Evolutionary conservation across 2,797 vertebrate genomes (phyloP).

Genomic region (Cyprinodon diabolis): DNA sequence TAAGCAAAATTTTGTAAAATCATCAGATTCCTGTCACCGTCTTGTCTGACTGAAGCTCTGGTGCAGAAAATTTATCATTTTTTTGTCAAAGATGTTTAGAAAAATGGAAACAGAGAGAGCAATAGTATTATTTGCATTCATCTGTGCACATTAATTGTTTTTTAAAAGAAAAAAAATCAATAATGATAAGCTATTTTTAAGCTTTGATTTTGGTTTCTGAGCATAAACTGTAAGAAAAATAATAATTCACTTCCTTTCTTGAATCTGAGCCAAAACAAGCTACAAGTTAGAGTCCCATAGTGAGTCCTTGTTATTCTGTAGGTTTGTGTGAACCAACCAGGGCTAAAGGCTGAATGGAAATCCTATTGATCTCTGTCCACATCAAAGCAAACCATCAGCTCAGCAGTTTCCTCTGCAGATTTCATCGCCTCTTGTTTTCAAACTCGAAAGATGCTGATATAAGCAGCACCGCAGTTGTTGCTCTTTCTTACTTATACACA

Average conservation of each 20-base stretch:
- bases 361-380: conserved; percentile 37
- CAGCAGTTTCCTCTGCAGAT: conserved; percentile 37
- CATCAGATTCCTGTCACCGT: too few species aligned
- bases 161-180: background rate
- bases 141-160: background rate
- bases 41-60: too few species aligned
- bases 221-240: background rate
- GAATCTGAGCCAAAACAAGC: conserved; percentile 1
- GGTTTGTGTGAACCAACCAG: conserved; percentile 7
- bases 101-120: background rate
- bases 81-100: too few species aligned
- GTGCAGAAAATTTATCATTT: too few species aligned
- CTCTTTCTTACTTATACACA: conserved; percentile 29
- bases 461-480: conserved; percentile 28
- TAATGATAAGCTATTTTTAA: background rate
- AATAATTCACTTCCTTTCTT: background rate
- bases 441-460: conserved; percentile 48
- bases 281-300: conserved; percentile 6
- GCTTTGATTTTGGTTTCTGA: background rate
- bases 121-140: background rate
- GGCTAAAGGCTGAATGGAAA: conserved; percentile 1
- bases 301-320: conserved; percentile 15
- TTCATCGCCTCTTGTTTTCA: conserved; percentile 17
- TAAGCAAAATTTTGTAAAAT: background rate
- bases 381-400: conserved; percentile 41